Base-by-base conservation (phyloP, 2,113 vertebrate genomes). In the Scolopax mira region DNA sequence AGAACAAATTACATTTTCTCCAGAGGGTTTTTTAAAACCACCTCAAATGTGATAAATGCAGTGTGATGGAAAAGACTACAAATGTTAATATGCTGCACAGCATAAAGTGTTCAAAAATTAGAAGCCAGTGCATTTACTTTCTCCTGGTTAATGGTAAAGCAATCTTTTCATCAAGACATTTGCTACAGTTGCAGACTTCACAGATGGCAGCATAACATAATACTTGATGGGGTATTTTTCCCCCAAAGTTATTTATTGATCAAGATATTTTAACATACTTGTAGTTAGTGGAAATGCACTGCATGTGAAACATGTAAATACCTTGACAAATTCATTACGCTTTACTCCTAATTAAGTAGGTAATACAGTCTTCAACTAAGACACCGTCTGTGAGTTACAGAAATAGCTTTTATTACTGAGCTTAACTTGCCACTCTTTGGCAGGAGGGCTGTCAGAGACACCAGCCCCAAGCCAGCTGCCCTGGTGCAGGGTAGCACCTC, bases 1-100 rank as follows among this genome's bases (percentile, higher is more conserved):
- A 94, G 75, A 91, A 94, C 75, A 96, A 96, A 96, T 91, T 89
- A 89, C 57, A 58, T 92, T 93, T 97, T 81, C 94, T 93, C 85
- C 82, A 94, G 80, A 94, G 93, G 39, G 54, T n/a, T 91, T 97
- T 95, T 93, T 71, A 85, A 96, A 97, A 92, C 79, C 91, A 73
- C 91, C 70, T 88, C 90, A 64, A 71, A 94, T 10, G 66, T 96
- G 88, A 97, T 87, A 92, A 96, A 97, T 90, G 66, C 18, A 49
- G 62, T 18, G 42, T 48, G n/a, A 62, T 70, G 61, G 71, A 85
- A 89, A 83, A 84, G 81, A 82, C 85, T 87, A 30, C 42, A 93
- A 80, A 90, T 80, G 71, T n/a, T 81, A 79, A 61, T 91, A 72
- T 0, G 5, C 41, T 74, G n/a, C 6, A 6, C 70, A 79, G 81